Evolutionary conservation across 2,888 invertebrate species (phyloP).

Genomic region (Hesperia comma): DNA sequence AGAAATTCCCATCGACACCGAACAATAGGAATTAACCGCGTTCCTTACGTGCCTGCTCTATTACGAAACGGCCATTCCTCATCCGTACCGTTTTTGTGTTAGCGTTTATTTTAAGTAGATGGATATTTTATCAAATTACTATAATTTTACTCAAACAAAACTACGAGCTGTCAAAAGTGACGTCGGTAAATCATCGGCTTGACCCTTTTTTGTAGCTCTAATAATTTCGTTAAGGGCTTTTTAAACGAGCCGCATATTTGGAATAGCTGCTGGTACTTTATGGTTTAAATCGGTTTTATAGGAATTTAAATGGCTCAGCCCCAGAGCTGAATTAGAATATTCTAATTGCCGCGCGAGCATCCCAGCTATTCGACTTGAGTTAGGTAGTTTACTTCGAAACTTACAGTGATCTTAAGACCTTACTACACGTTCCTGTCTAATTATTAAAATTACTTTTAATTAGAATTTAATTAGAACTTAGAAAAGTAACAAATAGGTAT

Average conservation of each 20-base stretch:
- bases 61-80: slow-evolving; percentile 59
- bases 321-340: slow-evolving; percentile 66
- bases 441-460: slow-evolving; percentile 36
- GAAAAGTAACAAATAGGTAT: slow-evolving; percentile 14
- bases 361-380: slow-evolving; percentile 31
- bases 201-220: slow-evolving; percentile 76
- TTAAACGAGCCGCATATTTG: slow-evolving; percentile 78
- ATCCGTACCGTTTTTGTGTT: slow-evolving; percentile 56
- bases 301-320: slow-evolving; percentile 71
- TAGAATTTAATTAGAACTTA: slow-evolving; percentile 17
- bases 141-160: slow-evolving; percentile 81
- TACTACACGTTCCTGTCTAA: slow-evolving; percentile 30
- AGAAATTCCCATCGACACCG: slow-evolving; percentile 45
- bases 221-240: slow-evolving; percentile 81
- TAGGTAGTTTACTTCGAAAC: slow-evolving; percentile 26
- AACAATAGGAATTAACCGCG: slow-evolving; percentile 48
- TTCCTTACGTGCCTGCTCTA: slow-evolving; percentile 67
- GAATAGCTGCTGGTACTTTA: slow-evolving; percentile 77
- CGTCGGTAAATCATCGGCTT: slow-evolving; percentile 79
- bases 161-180: slow-evolving; percentile 81
- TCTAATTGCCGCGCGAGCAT: slow-evolving; percentile 35
- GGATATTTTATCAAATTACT: slow-evolving; percentile 81
- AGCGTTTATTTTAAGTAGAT: slow-evolving; percentile 78
- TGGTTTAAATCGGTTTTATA: slow-evolving; percentile 69
- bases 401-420: slow-evolving; percentile 34